Evolutionary conservation across 2,888 invertebrate genomes (phyloP), one percentile per base, ranked within the genome.

Genomic region (Ypsolopha sequella): DNA sequence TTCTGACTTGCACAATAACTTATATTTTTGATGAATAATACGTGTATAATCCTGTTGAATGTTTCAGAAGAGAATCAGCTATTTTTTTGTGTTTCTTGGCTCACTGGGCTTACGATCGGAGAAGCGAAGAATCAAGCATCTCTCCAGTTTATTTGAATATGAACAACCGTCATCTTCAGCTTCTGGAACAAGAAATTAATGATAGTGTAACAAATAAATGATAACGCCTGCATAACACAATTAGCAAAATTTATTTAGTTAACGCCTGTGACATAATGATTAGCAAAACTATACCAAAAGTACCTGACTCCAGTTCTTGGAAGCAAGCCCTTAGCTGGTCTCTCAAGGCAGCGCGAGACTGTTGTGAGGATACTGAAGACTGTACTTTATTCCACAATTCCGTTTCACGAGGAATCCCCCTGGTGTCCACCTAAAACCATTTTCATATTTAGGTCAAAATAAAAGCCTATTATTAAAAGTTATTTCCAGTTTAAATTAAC

Each of bases 81-180:
- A 49, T 36, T 38, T 45, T 38, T 39, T 39, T 43, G 43, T 36
- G 47, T 6, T 6, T 39, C 41, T 6, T 41, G 38, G 13, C n/a
- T 48, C 7, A 11, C 24, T 36, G n/a, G 24, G 48, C 41, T 72
- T 76, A 41, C 87, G 67, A 53, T 86, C 82, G 0, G 74, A 59
- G 54, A 87, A 73, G 6, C 77, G 76, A 9, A 87, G 69, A 78
- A 79, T 81, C 56, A 87, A 57, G 55, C 87, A 87, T 9, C 73
- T 65, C 57, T 87, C 87, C 41, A 87, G 60, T 57, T 82, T 82
- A 58, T 85, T 85, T 6, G 87, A 80, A 58, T 82, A 87, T 0
- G 84, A 82, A 55, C 87, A 87, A 6, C 78, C 80, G 51, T 87
- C 78, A 55, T 87, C 85, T 70, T 86, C 87, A 13, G 80, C 74